Conservation (phyloP, 2,888 invertebrate genomes). For the Pinctada fucata region DNA sequence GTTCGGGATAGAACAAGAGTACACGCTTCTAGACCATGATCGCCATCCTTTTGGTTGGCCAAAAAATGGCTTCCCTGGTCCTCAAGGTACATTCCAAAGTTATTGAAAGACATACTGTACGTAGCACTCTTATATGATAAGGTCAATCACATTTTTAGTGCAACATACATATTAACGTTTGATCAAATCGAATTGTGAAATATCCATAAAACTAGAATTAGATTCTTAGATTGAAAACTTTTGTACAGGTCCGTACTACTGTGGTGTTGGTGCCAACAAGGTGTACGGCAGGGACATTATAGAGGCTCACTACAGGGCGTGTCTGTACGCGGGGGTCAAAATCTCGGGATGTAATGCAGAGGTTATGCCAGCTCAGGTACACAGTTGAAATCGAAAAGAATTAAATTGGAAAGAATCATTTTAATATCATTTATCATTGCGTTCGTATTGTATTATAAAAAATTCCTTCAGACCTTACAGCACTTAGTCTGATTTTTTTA, state of each 20-base stretch:
- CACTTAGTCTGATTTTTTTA: no score
- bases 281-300: slow-evolving; percentile 97
- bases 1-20: slow-evolving; percentile 81
- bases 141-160: no score
- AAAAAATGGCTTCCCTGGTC: slow-evolving; percentile 74
- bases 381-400: not conserved
- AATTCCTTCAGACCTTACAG: no score
- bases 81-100: slow-evolving; percentile 65
- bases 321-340: slow-evolving; percentile 94
- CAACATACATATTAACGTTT: no score
- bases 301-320: slow-evolving; percentile 96
- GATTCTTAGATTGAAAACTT: no score
- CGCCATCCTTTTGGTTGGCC: slow-evolving; percentile 76
- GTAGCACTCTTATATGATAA: no score
- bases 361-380: slow-evolving; percentile 94
- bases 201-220: no score
- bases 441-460: no score
- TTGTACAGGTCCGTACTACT: slow-evolving; percentile 92
- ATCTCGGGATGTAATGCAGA: slow-evolving; percentile 97
- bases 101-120: no score
- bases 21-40: slow-evolving; percentile 78
- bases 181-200: no score
- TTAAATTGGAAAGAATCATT: no score
- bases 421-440: no score
- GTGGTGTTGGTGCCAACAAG: slow-evolving; percentile 96